Evolutionary conservation across 2,797 vertebrate genomes (phyloP).

Genomic region (Mus spretus): DNA sequence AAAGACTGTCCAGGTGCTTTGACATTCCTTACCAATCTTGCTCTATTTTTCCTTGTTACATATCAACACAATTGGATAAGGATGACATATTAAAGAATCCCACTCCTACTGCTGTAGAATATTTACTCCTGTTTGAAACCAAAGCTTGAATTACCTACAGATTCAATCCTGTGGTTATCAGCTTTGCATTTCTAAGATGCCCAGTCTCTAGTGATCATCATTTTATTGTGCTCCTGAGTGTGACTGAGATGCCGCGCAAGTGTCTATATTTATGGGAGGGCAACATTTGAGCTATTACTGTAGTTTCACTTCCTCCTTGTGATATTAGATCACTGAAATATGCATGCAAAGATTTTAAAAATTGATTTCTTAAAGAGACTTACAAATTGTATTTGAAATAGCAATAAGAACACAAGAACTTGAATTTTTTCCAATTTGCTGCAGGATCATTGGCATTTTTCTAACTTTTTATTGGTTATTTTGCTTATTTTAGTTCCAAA

Average conservation of each 20-base stretch:
- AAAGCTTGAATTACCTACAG: not conserved
- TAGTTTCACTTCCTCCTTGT: not conserved
- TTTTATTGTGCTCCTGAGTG: not conserved
- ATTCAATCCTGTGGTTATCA: not conserved
- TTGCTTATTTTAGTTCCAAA: too few species aligned
- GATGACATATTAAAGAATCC: not conserved
- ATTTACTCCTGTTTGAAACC: not conserved
- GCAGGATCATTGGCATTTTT: too few species aligned
- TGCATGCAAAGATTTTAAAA: not conserved
- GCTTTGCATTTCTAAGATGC: not conserved
- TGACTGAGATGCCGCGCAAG: not conserved
- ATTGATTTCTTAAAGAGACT: not conserved
- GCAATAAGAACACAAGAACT: not conserved
- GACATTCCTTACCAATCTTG: not conserved
- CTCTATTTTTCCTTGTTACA: not conserved
- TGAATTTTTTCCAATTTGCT: not conserved
- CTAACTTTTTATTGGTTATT: too few species aligned
- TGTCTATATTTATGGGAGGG: not conserved
- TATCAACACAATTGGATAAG: not conserved
- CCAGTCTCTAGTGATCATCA: not conserved
- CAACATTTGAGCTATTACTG: not conserved
- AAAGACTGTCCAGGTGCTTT: not conserved
- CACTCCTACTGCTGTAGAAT: not conserved
- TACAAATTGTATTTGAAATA: not conserved
- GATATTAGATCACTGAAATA: not conserved